Conservation (phyloP, 2,888 invertebrate genomes). For the Elmis aenea region DNA sequence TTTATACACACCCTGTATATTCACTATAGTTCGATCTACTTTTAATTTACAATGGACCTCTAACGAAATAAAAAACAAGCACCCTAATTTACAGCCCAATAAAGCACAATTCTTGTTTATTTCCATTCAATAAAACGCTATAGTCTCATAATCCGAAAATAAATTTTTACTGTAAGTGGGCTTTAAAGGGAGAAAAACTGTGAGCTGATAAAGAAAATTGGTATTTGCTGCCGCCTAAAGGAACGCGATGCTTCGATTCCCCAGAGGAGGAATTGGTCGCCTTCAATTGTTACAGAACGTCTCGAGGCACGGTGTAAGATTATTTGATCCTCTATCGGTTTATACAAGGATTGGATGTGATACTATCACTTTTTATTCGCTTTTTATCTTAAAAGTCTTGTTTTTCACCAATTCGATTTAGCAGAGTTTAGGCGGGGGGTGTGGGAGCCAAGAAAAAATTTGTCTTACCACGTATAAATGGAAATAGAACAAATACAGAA, state of each 20-base stretch:
- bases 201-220: constrained; percentile 44
- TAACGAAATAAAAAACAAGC: background rate
- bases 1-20: no score
- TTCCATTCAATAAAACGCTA: constrained; percentile 10
- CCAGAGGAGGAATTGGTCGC: constrained; percentile 39
- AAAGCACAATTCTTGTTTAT: constrained; percentile 16
- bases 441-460: no score
- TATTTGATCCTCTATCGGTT: constrained; percentile 31
- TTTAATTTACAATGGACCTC: no score
- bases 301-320: constrained; percentile 17
- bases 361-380: constrained; percentile 18
- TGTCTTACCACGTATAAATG: no score
- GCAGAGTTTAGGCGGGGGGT: no score
- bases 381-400: no score
- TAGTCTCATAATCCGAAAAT: background rate
- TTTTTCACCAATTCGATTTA: no score
- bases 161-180: constrained; percentile 2
- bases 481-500: no score
- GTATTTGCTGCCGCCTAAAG: constrained; percentile 38
- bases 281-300: constrained; percentile 27
- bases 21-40: no score
- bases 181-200: constrained; percentile 12
- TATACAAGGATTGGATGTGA: constrained; percentile 28
- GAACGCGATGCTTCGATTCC: constrained; percentile 38
- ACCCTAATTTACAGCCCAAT: background rate